Evolutionary conservation across 2,113 vertebrate species (phyloP).

Genomic region (Sinocyclocheilus maitianheensis): DNA sequence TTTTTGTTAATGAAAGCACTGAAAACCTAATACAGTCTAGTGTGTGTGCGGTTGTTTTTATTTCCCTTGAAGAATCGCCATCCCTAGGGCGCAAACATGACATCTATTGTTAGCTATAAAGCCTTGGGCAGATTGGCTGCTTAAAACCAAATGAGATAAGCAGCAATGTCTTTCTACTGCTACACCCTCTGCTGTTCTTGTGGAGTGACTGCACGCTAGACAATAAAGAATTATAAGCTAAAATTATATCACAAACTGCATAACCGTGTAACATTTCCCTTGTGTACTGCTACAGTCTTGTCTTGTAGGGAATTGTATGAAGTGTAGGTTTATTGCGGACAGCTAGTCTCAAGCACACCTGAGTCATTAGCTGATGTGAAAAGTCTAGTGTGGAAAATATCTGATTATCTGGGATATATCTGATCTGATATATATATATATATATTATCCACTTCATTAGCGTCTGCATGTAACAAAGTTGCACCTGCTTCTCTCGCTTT

Average conservation of each 20-base stretch:
- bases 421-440: background rate
- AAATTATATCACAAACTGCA: conserved; percentile 11
- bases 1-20: conserved; percentile 60
- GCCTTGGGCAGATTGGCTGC: conserved; percentile 24
- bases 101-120: conserved; percentile 36
- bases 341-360: conserved; percentile 4
- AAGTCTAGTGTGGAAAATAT: conserved; percentile 1
- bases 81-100: conserved; percentile 28
- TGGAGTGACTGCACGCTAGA: conserved; percentile 21
- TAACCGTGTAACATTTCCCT: background rate
- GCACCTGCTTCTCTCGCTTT: background rate
- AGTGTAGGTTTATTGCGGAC: background rate
- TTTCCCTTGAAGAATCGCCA: conserved; percentile 5
- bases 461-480: background rate
- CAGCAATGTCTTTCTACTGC: conserved; percentile 26
- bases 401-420: too few species aligned
- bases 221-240: conserved; percentile 2
- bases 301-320: background rate
- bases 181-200: conserved; percentile 42
- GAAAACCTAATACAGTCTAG: conserved; percentile 59
- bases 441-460: background rate
- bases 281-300: background rate
- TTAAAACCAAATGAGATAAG: conserved; percentile 36
- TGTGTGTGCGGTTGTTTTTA: conserved; percentile 54
- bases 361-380: conserved; percentile 1